These are phyloP conservation scores for Mus pahari DNA, from an alignment of 2,113 vertebrate species.

Conservation along the genomic window DNA sequence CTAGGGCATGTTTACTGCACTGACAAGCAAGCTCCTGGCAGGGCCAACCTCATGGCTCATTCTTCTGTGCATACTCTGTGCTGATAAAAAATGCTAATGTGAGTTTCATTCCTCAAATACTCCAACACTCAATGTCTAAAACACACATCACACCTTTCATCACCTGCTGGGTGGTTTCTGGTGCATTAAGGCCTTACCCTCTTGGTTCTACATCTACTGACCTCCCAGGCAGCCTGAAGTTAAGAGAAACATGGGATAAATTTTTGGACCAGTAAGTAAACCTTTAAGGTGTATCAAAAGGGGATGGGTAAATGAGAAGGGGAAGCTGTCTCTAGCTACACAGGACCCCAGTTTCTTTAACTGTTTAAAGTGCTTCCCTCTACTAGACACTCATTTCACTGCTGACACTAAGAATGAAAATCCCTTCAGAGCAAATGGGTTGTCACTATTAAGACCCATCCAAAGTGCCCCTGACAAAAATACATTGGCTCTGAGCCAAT, in stretches of 20 bases:
- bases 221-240: not conserved
- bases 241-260: not conserved
- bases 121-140: constrained; percentile 5
- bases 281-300: not conserved
- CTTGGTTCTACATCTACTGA: not conserved
- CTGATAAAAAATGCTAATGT: constrained; percentile 7
- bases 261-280: constrained; percentile 16
- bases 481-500: not conserved
- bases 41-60: not conserved
- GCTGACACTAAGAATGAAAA: not conserved
- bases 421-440: not conserved
- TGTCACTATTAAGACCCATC: not conserved
- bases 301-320: not conserved
- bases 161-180: not conserved
- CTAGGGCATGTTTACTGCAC: not conserved
- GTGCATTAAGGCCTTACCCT: not conserved
- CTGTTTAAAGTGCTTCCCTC: not conserved
- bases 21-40: not conserved
- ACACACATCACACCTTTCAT: not conserved
- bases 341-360: not conserved
- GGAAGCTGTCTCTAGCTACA: not conserved
- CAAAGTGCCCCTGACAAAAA: not conserved
- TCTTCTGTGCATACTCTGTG: not conserved
- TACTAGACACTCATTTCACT: not conserved
- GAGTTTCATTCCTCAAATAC: not conserved